Evolutionary conservation across 2,113 vertebrate species (phyloP), one percentile per base, ranked within the genome.

Genomic region (Megaceryle torquata): DNA sequence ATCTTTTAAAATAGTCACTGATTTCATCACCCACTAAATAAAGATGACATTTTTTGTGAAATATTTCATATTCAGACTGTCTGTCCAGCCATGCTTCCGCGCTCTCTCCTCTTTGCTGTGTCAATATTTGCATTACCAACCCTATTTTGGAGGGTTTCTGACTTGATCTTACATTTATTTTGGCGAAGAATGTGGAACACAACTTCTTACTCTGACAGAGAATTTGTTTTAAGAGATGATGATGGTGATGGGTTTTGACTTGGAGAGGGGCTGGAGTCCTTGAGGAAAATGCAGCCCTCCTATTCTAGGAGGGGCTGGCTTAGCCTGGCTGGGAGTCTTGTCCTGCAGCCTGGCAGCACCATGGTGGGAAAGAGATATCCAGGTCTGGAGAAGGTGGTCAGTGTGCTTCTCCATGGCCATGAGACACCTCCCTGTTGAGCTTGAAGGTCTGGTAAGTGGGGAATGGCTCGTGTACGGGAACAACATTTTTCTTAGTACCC

Each of bases 121-220:
- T 97, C 96, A 96, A 96, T 96, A 97, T 96, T 97, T 96, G 95
- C 70, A 83, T 95, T 97, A 94, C 94, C 93, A 96, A 88, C 89
- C 85, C 89, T 94, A 82, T 97, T 97, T 95, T 96, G 86, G 96
- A 95, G 86, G 71, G 82, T 96, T 92, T 95, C 95, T 92, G 35
- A 91, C 84, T 96, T 83, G 80, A 94, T 95, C 94, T 96, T 93
- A 22, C 83, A 89, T 97, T 97, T 97, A 96, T 96, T 95, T 97
- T 97, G 97, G 97, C 87, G 2, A 86, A 81, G 95, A 96, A 89
- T 1, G 3, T 89, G 91, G 96, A 97, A 92, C 82, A 10, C 74
- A 74, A 74, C 71, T 89, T 74, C 78, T 93, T 93, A 80, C 50
- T 87, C 33, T 29, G 59, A 79, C 93, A 92, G 78, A 83, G 74